Base-by-base conservation (phyloP, 2,113 vertebrate species). In the Grantiella picta region DNA sequence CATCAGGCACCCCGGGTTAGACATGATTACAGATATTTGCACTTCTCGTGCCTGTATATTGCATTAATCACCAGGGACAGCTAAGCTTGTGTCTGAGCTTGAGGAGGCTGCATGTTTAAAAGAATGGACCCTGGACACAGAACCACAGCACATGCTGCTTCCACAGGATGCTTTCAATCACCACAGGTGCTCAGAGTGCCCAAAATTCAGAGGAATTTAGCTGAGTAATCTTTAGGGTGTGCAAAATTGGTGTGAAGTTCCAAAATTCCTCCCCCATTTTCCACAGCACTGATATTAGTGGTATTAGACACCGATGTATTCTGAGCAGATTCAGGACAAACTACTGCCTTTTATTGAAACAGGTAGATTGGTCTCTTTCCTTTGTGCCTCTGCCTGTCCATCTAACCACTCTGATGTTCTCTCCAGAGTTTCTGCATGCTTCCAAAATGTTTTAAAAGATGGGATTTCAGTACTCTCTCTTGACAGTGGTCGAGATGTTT, bases 331-430 rank as follows among this genome's bases (percentile, higher is more conserved):
- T 47, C 5, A 20, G 13, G 44, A 57, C 38, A 91, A 86, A 91
- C 5, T 45, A 40, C 16, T 40, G 10, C 15, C 15, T 94, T 84
- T 50, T 40, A 68, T 16, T 79, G 47, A 56, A 89, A n/a, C 25
- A 66, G 72, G 68, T 19, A 73, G 16, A 56, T 12, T 7, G 3
- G 31, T 50, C 0, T 0, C 15, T 12, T 50, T 42, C 60, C 29
- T 73, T 25, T 79, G 36, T 70, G 78, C 64, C 42, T 50, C 50
- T 77, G 28, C 24, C 33, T 82, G 11, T 42, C 57, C n/a, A 53
- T 13, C 12, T n/a, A 28, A 86, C 40, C 38, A 27, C 50, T 53
- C 40, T 31, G 60, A 18, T 56, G 42, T 40, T 83, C 80, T 69
- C 33, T 68, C 42, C 17, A 35, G 60, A 71, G 14, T 53, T 64